Evolutionary conservation across 2,797 vertebrate species (phyloP).

Genomic region (Capromys pilorides): DNA sequence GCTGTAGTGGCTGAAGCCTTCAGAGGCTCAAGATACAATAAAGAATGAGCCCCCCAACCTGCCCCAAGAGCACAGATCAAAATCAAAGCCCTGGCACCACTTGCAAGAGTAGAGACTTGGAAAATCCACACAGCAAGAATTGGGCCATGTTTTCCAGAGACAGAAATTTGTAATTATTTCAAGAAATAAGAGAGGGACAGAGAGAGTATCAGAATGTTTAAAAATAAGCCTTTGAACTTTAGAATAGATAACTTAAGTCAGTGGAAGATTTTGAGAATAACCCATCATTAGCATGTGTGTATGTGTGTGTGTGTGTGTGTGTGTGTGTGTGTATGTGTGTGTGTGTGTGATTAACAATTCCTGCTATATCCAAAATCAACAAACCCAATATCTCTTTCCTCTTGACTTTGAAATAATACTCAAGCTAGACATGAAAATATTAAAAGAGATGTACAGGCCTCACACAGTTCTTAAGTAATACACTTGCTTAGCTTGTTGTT

Average conservation of each 20-base stretch:
- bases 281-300: not conserved
- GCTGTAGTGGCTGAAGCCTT: constrained; percentile 63
- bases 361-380: not conserved
- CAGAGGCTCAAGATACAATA: constrained; percentile 60
- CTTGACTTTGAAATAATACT: constrained; percentile 61
- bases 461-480: not conserved
- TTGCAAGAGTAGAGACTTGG: constrained; percentile 48
- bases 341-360: not conserved
- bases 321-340: not conserved
- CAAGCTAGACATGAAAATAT: constrained; percentile 33
- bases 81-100: constrained; percentile 57
- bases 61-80: constrained; percentile 54
- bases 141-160: constrained; percentile 39
- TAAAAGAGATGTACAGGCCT: not conserved
- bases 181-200: not conserved
- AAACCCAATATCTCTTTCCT: constrained; percentile 31
- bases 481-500: not conserved
- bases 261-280: constrained; percentile 50
- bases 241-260: constrained; percentile 42
- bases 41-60: constrained; percentile 29
- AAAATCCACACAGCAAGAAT: constrained; percentile 38
- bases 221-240: constrained; percentile 63
- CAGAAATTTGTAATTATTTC: constrained; percentile 48
- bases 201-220: constrained; percentile 44
- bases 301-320: not conserved